These are phyloP conservation scores for Aurelia aurita complex sp. Pacific DNA, from an alignment of 30 jellyfish, hydroid and myxozoan genomes.

Conservation along the genomic window DNA sequence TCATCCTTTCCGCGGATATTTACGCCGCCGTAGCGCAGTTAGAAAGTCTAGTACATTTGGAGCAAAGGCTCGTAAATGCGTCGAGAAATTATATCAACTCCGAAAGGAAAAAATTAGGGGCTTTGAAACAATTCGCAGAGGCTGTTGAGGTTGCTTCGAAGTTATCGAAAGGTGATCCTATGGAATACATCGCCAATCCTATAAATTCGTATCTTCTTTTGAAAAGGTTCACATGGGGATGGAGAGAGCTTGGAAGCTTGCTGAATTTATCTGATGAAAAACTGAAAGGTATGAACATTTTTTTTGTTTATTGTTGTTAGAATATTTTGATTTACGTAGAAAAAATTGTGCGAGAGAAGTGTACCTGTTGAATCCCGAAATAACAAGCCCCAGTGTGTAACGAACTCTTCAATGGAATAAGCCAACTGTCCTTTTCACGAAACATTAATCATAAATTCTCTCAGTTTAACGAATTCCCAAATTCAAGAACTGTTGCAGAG, in stretches of 20 bases:
- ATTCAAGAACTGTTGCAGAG: no score
- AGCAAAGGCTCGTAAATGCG: slow-evolving; percentile 73
- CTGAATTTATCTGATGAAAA: slow-evolving; percentile 72
- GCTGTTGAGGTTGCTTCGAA: slow-evolving; percentile 79
- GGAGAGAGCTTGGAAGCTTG: slow-evolving; percentile 83
- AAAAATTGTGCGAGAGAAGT: no score
- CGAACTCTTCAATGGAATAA: no score
- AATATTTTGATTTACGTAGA: no score
- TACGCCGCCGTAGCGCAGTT: slow-evolving; percentile 83
- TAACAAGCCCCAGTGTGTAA: no score
- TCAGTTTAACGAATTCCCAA: no score
- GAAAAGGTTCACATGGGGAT: slow-evolving; percentile 96
- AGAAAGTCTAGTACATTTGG: slow-evolving; percentile 78
- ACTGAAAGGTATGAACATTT: slow-evolving; percentile 60
- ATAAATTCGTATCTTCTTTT: slow-evolving; percentile 84
- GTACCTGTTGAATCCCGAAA: no score
- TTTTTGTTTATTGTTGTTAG: no score
- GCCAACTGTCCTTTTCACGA: no score
- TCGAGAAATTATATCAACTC: slow-evolving; percentile 60
- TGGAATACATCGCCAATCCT: slow-evolving; percentile 87
- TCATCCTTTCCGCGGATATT: slow-evolving; percentile 46
- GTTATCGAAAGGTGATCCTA: slow-evolving; percentile 83
- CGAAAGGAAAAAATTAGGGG: slow-evolving; percentile 72
- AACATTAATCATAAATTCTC: no score
- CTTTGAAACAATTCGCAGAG: slow-evolving; percentile 80